Percentiles rank a stretch among this genome's conserved stretches.
Evolutionary conservation across 1,140 invertebrate genomes (phyloP).

Genomic region (Saccostrea cuccullata): DNA sequence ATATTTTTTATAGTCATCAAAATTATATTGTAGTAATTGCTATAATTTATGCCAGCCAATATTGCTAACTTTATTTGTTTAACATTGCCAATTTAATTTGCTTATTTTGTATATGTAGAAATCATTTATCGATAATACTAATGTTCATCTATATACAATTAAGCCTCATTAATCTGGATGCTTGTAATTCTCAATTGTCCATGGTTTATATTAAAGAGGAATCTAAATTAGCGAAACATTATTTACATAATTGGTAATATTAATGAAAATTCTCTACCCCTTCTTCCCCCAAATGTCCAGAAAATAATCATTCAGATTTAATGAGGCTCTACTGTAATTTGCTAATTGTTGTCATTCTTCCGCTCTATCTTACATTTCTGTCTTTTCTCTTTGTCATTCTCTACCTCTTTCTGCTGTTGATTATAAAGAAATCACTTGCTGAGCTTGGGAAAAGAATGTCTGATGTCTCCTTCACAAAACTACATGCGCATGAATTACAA

Average conservation of each 20-base stretch:
- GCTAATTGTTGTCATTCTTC: constrained; percentile 3
- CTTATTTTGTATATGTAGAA: not conserved
- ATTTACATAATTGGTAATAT: too few relatives aligned
- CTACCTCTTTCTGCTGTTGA: not conserved
- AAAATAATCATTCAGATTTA: too few relatives aligned
- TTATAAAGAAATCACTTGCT: not conserved
- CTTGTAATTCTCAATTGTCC: not conserved
- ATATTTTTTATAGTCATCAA: not conserved
- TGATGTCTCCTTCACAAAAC: not conserved
- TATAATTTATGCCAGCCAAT: not conserved
- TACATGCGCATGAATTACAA: constrained; percentile 44
- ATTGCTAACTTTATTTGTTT: not conserved
- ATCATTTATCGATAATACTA: too few relatives aligned
- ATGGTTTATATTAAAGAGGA: too few relatives aligned
- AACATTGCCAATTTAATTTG: not conserved
- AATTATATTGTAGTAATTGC: not conserved
- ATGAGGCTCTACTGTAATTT: too few relatives aligned
- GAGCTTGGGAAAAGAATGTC: not conserved
- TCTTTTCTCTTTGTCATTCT: constrained; percentile 9
- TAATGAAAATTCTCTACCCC: too few relatives aligned
- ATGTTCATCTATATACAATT: too few relatives aligned
- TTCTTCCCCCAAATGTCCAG: too few relatives aligned
- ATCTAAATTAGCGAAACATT: too few relatives aligned
- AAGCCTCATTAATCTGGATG: not conserved
- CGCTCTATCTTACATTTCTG: not conserved